Conservation (phyloP, 1,140 invertebrate genomes). For the Pachyrhynchus sulphureomaculatus region DNA sequence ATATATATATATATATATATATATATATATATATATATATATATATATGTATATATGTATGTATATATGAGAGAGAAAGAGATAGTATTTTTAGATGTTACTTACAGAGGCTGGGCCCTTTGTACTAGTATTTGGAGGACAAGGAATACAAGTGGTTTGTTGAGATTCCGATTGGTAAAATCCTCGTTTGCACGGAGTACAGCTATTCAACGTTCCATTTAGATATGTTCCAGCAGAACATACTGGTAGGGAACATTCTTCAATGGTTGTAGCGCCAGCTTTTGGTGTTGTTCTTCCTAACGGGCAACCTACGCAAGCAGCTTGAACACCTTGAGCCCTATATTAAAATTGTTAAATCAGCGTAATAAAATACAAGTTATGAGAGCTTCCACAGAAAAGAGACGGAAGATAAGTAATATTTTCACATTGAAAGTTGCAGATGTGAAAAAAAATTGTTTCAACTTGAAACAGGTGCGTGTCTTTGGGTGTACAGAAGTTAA, state of each 20-base stretch:
- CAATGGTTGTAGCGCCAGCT: slow-evolving; percentile 76
- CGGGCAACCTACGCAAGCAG: slow-evolving; percentile 87
- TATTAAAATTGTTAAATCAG: neutral
- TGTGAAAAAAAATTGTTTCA: too few relatives aligned
- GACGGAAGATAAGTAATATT: neutral
- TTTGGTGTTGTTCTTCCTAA: slow-evolving; percentile 84
- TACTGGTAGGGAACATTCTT: slow-evolving; percentile 90
- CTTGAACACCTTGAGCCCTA: slow-evolving; percentile 82
- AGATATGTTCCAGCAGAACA: slow-evolving; percentile 83
- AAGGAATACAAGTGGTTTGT: slow-evolving; percentile 84
- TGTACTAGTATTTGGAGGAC: slow-evolving; percentile 91
- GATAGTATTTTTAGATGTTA: too few relatives aligned
- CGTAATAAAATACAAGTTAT: neutral
- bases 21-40: too few relatives aligned
- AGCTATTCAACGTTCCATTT: slow-evolving; percentile 81
- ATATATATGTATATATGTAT: too few relatives aligned
- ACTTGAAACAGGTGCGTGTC: too few relatives aligned
- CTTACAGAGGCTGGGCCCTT: slow-evolving; percentile 76
- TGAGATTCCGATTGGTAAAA: slow-evolving; percentile 91
- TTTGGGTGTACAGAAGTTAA: too few relatives aligned
- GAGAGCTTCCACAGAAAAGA: neutral
- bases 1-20: too few relatives aligned
- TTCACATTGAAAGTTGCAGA: neutral
- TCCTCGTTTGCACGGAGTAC: slow-evolving; percentile 86
- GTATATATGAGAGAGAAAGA: too few relatives aligned